Evolutionary conservation across 2,888 invertebrate species (phyloP).

Genomic region (Euplexia lucipara): DNA sequence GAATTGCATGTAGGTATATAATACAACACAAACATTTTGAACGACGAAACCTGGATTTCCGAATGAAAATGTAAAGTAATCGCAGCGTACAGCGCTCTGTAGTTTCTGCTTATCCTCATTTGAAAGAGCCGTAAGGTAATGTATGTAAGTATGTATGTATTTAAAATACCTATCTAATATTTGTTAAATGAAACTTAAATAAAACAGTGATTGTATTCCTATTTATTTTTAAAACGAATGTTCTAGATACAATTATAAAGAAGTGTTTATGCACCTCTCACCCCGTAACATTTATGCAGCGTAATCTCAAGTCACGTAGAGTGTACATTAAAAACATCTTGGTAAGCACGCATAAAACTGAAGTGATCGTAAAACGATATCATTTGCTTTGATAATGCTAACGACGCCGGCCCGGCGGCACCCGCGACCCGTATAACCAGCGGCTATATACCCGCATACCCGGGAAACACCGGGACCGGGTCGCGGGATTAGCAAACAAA

Average conservation of each 20-base stretch:
- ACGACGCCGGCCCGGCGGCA: conserved; percentile 31
- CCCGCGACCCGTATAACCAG: background rate
- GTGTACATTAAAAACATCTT: conserved; percentile 38
- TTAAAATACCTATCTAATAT: no score
- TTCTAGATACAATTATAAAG: background rate
- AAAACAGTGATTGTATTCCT: background rate
- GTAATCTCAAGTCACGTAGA: background rate
- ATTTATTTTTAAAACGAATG: background rate
- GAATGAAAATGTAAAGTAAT: conserved; percentile 10
- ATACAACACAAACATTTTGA: no score
- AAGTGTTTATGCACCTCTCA: background rate
- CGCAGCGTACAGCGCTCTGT: no score
- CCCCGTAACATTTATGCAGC: background rate
- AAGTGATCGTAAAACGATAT: conserved; percentile 58
- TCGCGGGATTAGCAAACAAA: conserved; percentile 52
- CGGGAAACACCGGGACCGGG: conserved; percentile 6
- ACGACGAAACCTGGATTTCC: background rate
- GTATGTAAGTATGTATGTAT: no score
- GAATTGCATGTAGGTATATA: conserved; percentile 2
- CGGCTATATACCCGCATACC: conserved; percentile 1
- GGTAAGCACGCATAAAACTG: conserved; percentile 41
- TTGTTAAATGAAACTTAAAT: background rate
- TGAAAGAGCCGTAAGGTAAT: no score
- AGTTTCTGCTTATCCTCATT: no score
- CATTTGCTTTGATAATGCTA: conserved; percentile 53